Conservation (phyloP, 2,113 vertebrate species). For the Carassius carassius region DNA sequence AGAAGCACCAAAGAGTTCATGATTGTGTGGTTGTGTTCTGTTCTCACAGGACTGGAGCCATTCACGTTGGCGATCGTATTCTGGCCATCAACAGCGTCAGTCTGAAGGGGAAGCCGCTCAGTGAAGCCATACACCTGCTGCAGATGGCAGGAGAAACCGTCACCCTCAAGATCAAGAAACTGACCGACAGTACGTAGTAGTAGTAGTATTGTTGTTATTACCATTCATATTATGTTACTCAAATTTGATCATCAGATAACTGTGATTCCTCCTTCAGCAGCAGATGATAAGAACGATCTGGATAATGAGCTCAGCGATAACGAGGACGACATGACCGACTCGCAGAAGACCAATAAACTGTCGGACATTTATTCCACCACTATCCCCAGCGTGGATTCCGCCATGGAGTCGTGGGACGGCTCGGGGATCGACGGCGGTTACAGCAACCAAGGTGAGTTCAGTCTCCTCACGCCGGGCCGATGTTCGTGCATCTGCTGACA, state of each 20-base stretch:
- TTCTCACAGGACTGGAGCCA: conserved; percentile 87
- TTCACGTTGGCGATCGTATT: conserved; percentile 93
- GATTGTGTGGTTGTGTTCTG: not conserved
- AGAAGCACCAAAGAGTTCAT: too few relatives aligned
- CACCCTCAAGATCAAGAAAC: conserved; percentile 95
- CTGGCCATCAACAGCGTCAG: conserved; percentile 94
- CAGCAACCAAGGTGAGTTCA: conserved; percentile 83
- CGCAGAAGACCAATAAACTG: conserved; percentile 84
- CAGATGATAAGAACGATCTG: conserved; percentile 71
- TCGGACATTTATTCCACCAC: conserved; percentile 86
- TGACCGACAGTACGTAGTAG: conserved; percentile 81
- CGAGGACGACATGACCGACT: conserved; percentile 84
- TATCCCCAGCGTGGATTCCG: conserved; percentile 90
- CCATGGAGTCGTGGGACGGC: conserved; percentile 96
- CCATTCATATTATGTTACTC: too few relatives aligned
- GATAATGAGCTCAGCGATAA: conserved; percentile 83
- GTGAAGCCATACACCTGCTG: conserved; percentile 94
- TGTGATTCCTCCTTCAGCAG: conserved; percentile 64
- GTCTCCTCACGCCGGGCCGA: too few relatives aligned
- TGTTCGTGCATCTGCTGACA: not conserved
- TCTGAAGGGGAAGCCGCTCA: conserved; percentile 93
- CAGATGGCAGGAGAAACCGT: conserved; percentile 96
- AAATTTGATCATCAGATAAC: too few relatives aligned
- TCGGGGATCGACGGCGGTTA: conserved; percentile 87
- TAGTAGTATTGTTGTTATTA: too few relatives aligned